phyloP scores from a whole-genome alignment of 2,888 invertebrate species.

The Taenaris catops region DNA sequence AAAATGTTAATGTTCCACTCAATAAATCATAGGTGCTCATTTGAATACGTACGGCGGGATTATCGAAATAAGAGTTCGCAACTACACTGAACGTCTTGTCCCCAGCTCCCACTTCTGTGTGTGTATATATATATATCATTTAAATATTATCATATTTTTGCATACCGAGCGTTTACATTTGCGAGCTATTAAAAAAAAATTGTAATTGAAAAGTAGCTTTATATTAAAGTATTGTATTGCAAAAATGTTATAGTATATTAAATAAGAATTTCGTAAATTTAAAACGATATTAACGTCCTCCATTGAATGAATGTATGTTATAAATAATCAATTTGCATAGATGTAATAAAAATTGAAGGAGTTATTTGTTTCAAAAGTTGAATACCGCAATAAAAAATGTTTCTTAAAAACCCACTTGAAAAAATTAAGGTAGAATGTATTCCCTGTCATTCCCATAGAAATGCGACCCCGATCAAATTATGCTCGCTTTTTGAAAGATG shows the following conservation, averaged over 20 bases:
- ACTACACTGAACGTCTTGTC: conserved; percentile 40
- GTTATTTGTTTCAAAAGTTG: too few species aligned
- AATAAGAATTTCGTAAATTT: too few species aligned
- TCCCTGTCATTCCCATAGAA: conserved; percentile 66
- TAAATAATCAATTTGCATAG: too few species aligned
- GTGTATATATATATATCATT: too few species aligned
- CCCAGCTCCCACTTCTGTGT: conserved; percentile 37
- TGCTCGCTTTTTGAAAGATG: conserved; percentile 72
- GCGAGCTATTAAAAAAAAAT: too few species aligned
- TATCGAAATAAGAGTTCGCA: conserved; percentile 68
- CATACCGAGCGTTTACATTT: conserved; percentile 33
- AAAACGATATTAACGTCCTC: too few species aligned
- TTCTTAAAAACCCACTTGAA: background rate
- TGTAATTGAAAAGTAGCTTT: too few species aligned
- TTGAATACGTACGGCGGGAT: conserved; percentile 75
- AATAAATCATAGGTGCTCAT: conserved; percentile 79
- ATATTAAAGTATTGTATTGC: too few species aligned
- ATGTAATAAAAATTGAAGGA: too few species aligned
- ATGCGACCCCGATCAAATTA: conserved; percentile 75
- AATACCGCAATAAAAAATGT: too few species aligned
- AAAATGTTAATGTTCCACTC: conserved; percentile 81
- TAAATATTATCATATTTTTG: conserved; percentile 51
- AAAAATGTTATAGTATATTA: too few species aligned
- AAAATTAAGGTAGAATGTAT: conserved; percentile 14
- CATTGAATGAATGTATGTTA: too few species aligned